Percentiles rank a stretch among this genome's conserved stretches.
phyloP scores from a whole-genome alignment of 2,113 vertebrate genomes.

The Clarias batrachus region DNA sequence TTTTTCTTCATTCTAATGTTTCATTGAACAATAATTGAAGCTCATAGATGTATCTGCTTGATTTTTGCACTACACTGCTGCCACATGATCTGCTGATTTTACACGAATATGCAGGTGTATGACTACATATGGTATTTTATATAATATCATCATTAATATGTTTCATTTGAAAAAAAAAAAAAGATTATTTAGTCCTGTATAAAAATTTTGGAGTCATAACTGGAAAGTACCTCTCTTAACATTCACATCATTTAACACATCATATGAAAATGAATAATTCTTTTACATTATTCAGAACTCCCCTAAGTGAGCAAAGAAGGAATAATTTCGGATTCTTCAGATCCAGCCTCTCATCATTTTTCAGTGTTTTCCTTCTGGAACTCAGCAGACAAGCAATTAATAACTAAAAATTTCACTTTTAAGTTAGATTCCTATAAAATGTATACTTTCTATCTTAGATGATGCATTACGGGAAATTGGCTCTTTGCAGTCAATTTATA shows the following conservation, averaged over 20 bases:
- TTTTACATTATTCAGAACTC: slow-evolving; percentile 2
- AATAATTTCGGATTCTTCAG: slow-evolving; percentile 19
- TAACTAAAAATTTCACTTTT: slow-evolving; percentile 4
- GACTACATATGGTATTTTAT: neutral
- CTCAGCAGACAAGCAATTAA: slow-evolving; percentile 6
- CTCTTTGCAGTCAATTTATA: neutral
- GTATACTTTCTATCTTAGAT: slow-evolving; percentile 8
- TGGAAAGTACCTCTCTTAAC: neutral
- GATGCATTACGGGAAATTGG: neutral
- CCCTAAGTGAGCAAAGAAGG: slow-evolving; percentile 3
- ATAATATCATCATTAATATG: neutral
- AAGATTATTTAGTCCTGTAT: neutral
- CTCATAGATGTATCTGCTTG: neutral
- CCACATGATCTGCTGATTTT: neutral
- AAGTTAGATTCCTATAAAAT: neutral
- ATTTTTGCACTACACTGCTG: neutral
- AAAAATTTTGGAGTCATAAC: neutral
- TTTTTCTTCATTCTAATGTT: neutral
- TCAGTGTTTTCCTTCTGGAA: neutral
- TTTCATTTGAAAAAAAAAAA: neutral
- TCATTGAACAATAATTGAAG: neutral
- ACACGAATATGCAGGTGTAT: neutral
- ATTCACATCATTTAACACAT: neutral
- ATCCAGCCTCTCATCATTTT: slow-evolving; percentile 11
- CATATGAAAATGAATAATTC: slow-evolving; percentile 1